Evolutionary conservation across 2,888 invertebrate genomes (phyloP).

Genomic region (Drosophila crucigera): DNA sequence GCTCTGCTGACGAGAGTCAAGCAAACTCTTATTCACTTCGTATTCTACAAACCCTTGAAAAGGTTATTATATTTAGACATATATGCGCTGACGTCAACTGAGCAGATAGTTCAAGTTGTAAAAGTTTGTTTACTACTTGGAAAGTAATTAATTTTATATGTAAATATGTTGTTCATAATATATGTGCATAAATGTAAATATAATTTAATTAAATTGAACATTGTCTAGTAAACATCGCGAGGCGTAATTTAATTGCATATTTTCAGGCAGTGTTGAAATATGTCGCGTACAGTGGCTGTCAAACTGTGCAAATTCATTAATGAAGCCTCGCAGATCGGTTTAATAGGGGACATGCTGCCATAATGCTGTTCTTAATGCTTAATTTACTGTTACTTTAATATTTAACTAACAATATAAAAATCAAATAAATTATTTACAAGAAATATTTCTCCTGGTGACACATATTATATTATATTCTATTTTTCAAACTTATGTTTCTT

Average conservation of each 20-base stretch:
- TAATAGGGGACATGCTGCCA: neutral
- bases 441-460: neutral
- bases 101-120: neutral
- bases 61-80: constrained; percentile 3
- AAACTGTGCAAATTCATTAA: constrained; percentile 15
- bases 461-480: neutral
- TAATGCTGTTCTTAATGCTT: neutral
- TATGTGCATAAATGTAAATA: too few relatives aligned
- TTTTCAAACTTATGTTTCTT: neutral
- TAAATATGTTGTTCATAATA: neutral
- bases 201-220: neutral
- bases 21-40: constrained; percentile 22
- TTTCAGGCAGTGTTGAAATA: constrained; percentile 13
- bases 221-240: neutral
- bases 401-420: neutral
- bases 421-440: rapidly evolving
- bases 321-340: neutral
- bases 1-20: constrained; percentile 21
- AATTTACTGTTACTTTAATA: neutral
- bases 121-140: neutral
- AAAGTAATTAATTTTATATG: neutral
- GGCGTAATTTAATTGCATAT: constrained; percentile 10
- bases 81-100: constrained; percentile 19
- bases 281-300: rapidly evolving
- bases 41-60: neutral